Base-by-base conservation (phyloP, 2,113 vertebrate genomes). In the Labrus mixtus region DNA sequence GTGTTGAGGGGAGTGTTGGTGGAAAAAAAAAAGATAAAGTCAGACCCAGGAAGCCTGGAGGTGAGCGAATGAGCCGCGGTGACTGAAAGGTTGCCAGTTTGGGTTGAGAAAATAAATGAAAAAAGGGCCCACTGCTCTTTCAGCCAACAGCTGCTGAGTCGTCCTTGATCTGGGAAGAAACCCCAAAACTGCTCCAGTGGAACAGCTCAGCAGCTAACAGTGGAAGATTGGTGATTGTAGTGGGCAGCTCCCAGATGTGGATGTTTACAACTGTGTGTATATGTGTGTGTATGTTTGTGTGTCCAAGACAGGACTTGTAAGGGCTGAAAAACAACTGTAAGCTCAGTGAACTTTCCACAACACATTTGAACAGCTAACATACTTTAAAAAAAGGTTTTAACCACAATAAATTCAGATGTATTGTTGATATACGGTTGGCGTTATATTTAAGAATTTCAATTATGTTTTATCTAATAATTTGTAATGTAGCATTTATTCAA, bases 11-110 rank as follows among this genome's bases (percentile, higher is more conserved):
- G 6, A 72, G 70, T 58, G 58, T 59, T 68, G 9, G 48, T 64
- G 68, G 68, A 71, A 74, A 75, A 78, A 3, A 36, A 74, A 75
- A 78, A 3, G 41, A 71, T 67, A 20, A 72, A 53, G 68, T 10
- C 45, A 0, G 22, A 76, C 25, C 57, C 48, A 37, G 36, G 41
- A 39, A 57, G 68, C 64, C 68, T 67, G 66, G 63, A 81, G 68
- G 69, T 86, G 45, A 48, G 61, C 54, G 29, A 77, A 81, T n/a
- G 29, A 48, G 45, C 29, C 15, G 13, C 15, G 13, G 6, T 57
- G 54, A 78, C 67, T 71, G 69, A 85, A 68, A 73, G 78, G 76
- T 77, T 80, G 76, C 57, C 71, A 69, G 68, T 77, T 87, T 71
- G 46, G 60, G 53, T 76, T 79, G 74, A 58, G 73, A 77, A 86